These are phyloP conservation scores for Cinclus cinclus DNA, from an alignment of 2,113 vertebrate genomes.

Conservation along the genomic window DNA sequence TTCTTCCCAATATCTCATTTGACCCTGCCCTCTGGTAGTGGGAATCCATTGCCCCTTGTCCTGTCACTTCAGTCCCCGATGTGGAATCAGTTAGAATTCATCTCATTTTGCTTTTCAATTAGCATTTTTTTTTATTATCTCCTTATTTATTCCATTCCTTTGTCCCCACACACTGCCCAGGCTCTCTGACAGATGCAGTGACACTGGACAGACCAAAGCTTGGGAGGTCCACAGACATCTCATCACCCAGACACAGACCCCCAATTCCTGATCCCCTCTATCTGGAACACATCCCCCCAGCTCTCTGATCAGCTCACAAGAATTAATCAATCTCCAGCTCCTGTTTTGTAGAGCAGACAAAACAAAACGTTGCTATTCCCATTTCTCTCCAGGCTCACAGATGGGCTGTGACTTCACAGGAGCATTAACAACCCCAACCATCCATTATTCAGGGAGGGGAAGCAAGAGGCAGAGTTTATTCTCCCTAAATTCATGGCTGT, in stretches of 20 bases:
- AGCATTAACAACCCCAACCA: not conserved
- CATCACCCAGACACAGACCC: not conserved
- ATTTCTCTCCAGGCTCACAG: not conserved
- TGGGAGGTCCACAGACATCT: not conserved
- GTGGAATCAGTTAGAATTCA: not conserved
- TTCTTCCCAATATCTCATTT: not conserved
- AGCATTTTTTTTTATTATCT: not conserved
- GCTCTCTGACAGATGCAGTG: not conserved
- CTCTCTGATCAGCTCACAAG: not conserved
- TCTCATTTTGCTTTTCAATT: not conserved
- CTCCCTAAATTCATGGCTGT: not conserved
- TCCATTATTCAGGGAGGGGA: not conserved
- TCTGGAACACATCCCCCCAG: not conserved
- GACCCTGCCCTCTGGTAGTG: not conserved
- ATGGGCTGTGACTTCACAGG: not conserved
- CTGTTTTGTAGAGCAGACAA: not conserved
- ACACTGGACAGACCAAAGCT: rapidly evolving
- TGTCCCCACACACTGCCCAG: not conserved
- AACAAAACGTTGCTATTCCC: not conserved
- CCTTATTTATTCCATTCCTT: not conserved
- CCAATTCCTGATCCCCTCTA: rapidly evolving
- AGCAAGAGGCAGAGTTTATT: not conserved
- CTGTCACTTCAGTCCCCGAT: not conserved
- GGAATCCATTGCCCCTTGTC: not conserved
- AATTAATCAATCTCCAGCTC: not conserved